These are phyloP conservation scores for Caenorhabditis brenneri DNA, from an alignment of 1,140 invertebrate species.

Conservation along the genomic window DNA sequence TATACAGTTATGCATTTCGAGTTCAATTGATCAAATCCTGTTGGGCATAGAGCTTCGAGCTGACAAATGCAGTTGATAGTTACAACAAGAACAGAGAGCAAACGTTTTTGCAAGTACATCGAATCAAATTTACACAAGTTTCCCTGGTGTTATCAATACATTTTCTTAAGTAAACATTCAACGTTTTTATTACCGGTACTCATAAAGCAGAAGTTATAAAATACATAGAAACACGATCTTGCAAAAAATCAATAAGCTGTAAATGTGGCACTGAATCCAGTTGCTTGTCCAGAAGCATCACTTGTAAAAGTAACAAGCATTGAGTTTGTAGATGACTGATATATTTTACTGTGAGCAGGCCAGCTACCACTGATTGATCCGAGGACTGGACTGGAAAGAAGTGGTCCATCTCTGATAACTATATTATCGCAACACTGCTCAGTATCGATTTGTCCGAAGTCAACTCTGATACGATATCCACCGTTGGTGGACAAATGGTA, in stretches of 20 bases:
- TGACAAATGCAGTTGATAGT: not conserved
- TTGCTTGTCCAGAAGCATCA: slow-evolving; percentile 4
- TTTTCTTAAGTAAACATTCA: not conserved
- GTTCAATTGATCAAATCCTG: not conserved
- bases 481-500: not conserved
- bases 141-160: no score
- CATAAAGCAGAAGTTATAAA: not conserved
- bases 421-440: slow-evolving; percentile 14
- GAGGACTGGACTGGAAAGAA: not conserved
- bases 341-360: not conserved
- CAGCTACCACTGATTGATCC: slow-evolving; percentile 2
- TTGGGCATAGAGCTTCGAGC: not conserved
- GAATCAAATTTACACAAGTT: no score
- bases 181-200: not conserved
- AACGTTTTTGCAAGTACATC: not conserved
- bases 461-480: not conserved
- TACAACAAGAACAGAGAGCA: not conserved
- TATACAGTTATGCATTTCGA: not conserved
- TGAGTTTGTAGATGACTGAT: not conserved
- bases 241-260: not conserved
- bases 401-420: not conserved
- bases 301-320: slow-evolving; percentile 6
- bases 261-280: not conserved
- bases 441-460: slow-evolving; percentile 14
- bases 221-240: not conserved